These are phyloP conservation scores for Hirundichthys speculiger DNA, from an alignment of 2,113 vertebrate genomes.

Conservation along the genomic window DNA sequence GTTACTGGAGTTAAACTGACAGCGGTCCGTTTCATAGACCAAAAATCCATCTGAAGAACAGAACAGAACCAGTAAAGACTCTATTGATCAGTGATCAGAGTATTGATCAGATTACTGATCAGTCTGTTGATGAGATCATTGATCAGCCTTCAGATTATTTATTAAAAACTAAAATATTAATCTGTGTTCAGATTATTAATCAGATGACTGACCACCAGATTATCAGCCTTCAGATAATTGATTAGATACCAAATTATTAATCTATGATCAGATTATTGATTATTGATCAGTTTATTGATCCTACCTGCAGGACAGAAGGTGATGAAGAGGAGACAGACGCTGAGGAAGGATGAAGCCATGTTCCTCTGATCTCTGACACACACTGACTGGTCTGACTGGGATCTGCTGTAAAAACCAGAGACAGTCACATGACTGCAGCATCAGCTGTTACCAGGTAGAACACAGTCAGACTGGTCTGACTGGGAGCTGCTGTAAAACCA, in stretches of 20 bases:
- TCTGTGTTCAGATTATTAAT: no score
- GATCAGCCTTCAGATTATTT: no score
- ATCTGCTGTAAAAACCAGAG: neutral
- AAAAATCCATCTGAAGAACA: conserved; percentile 5
- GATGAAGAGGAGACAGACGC: conserved; percentile 40
- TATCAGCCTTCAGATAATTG: neutral
- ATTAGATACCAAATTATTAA: conserved; percentile 11
- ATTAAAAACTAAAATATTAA: no score
- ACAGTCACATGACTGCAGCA: conserved; percentile 26
- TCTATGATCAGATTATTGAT: neutral
- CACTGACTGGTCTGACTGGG: neutral
- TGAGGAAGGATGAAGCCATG: conserved; percentile 40
- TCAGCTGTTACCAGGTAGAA: conserved; percentile 56
- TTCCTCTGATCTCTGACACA: conserved; percentile 10
- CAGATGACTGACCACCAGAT: no score
- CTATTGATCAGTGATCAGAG: neutral
- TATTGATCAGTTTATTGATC: neutral
- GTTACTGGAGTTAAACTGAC: conserved; percentile 46
- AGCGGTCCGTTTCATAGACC: accelerated
- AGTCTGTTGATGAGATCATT: neutral
- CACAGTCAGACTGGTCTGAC: neutral
- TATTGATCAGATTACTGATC: neutral
- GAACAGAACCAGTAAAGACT: neutral
- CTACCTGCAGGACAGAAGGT: conserved; percentile 36
- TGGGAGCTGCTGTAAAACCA: no score